Base-by-base conservation (phyloP, 2,113 vertebrate species). In the Pyrgilauda ruficollis region DNA sequence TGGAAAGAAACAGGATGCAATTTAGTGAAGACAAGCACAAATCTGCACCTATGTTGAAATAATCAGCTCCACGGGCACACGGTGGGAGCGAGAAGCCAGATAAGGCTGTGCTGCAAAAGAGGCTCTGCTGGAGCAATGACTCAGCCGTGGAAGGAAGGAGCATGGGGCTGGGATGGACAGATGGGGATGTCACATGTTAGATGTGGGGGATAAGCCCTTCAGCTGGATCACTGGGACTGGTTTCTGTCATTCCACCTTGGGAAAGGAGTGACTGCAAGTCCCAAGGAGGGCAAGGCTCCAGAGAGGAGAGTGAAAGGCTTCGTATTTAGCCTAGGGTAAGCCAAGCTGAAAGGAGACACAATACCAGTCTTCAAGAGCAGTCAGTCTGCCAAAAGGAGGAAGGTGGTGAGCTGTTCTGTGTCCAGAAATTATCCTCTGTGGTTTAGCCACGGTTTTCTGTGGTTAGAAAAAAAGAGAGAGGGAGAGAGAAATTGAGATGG, bases 351-450 rank as follows among this genome's bases (percentile, higher is more conserved):
- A 84, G 35, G 55, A 89, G 76, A 67, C 69, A 61, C 8, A 75
- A 20, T 61, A 89, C 22, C 68, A 56, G 56, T 84, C 73, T 94
- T 81, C 35, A 70, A 37, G 80, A 10, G 3, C 39, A 35, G 46
- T 88, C 62, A 50, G 35, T 49, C 76, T 94, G 92, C 80, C 94
- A 92, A 59, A 94, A 93, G 93, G 86, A 90, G 94, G 93, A 96
- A 96, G 93, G 93, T 56, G 80, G 66, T 94, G 96, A 97, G 82
- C 89, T 91, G n/a, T 49, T 90, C 84, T 68, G 64, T 55, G 89
- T 96, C 95, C 96, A 97, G 95, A 94, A 95, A 92, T 94, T 90
- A 92, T 91, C 68, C 73, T 89, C 49, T 96, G 96, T 89, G 96
- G 95, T 95, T 95, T 91, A 94, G 92, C 91, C 91, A 87, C 0